Percentiles rank a stretch among this genome's conserved stretches.
Evolutionary conservation across 2,113 vertebrate genomes (phyloP).

Genomic region (Rhinichthys klamathensis): DNA sequence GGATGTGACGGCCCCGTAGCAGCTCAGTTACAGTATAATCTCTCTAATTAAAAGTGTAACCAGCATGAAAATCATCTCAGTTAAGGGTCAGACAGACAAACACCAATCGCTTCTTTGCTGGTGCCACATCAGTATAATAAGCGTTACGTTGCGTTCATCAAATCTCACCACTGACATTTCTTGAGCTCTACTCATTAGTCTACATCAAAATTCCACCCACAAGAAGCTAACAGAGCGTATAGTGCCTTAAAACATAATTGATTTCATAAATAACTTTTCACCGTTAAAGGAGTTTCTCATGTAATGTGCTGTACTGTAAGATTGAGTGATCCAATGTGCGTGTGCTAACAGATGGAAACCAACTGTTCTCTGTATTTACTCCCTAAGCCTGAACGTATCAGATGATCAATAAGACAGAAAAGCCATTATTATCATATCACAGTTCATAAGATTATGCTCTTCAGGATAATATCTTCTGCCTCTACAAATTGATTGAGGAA

Average conservation of each 20-base stretch:
- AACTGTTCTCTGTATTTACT: conserved; percentile 48
- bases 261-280: conserved; percentile 40
- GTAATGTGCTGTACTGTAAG: neutral
- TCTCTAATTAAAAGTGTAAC: conserved; percentile 42
- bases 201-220: conserved; percentile 9
- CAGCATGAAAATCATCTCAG: conserved; percentile 36
- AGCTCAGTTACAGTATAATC: conserved; percentile 44
- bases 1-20: neutral
- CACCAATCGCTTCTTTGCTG: conserved; percentile 7
- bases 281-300: conserved; percentile 25
- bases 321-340: conserved; percentile 25
- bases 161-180: conserved; percentile 18
- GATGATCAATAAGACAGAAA: conserved; percentile 55
- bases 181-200: conserved; percentile 8
- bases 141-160: neutral
- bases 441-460: conserved; percentile 52
- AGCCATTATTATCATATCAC: conserved; percentile 53
- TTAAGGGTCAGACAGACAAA: conserved; percentile 28
- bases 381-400: conserved; percentile 33
- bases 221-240: conserved; percentile 1
- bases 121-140: conserved; percentile 26
- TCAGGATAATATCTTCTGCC: conserved; percentile 43
- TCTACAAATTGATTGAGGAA: conserved; percentile 58
- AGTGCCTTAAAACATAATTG: conserved; percentile 34
- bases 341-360: conserved; percentile 48